phyloP scores from a whole-genome alignment of 1,140 invertebrate genomes.

The Macrobrachium nipponense region DNA sequence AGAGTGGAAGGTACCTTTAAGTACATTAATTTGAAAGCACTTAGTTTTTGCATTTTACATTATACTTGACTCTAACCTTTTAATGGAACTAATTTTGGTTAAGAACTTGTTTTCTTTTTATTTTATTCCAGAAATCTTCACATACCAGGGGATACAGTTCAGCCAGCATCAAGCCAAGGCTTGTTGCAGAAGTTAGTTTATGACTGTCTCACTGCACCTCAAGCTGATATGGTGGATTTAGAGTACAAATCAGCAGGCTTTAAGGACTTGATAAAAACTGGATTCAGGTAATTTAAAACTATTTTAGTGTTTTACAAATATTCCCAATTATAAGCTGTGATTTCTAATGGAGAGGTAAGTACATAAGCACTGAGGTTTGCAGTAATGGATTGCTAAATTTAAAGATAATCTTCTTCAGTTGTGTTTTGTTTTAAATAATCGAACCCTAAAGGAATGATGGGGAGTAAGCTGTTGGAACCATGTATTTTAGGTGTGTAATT shows the following conservation, averaged over 20 bases:
- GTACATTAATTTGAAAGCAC: no score
- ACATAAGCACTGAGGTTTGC: neutral
- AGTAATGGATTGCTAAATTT: neutral
- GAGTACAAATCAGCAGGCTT: slow-evolving; percentile 68
- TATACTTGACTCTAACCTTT: no score
- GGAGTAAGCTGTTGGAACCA: no score
- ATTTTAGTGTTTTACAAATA: neutral
- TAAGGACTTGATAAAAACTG: slow-evolving; percentile 69
- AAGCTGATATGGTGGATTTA: slow-evolving; percentile 67
- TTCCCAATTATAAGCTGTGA: no score
- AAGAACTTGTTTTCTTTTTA: neutral
- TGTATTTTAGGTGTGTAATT: no score
- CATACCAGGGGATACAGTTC: slow-evolving; percentile 65
- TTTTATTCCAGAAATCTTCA: slow-evolving; percentile 65
- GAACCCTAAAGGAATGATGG: no score
- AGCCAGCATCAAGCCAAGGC: slow-evolving; percentile 66
- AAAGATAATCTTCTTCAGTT: neutral
- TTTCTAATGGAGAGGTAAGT: neutral
- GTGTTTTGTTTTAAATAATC: no score
- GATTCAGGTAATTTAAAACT: slow-evolving; percentile 65
- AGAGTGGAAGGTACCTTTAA: no score
- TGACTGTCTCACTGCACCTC: slow-evolving; percentile 67
- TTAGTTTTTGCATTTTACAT: no score
- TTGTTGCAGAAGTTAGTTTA: slow-evolving; percentile 67
- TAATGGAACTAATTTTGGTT: no score